Base-by-base conservation (phyloP, 2,888 invertebrate species). In the Drosophila dives region DNA sequence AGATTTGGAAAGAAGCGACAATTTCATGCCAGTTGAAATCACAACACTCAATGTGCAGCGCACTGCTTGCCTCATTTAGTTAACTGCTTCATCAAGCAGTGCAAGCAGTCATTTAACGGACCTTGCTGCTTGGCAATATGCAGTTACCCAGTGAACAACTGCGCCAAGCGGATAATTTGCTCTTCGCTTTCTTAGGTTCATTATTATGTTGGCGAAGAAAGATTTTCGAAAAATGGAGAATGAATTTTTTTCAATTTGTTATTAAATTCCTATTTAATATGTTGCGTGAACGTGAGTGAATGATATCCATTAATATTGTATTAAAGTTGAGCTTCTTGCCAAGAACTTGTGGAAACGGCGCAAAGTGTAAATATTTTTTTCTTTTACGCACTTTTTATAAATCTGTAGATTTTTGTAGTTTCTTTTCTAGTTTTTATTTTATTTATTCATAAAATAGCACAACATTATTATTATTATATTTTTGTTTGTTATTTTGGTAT, bases 391-490 rank as follows among this genome's bases (percentile, higher is more conserved):
- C 34, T 32, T 64, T 77, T 59, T 10, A 33, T 45, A 48, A 50
- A 48, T 48, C 42, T 55, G 20, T 45, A 61, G 34, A 34, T 45
- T 71, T 80, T 71, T 80, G 60, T 32, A 45, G 53, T 69, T 81
- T 55, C 64, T 71, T 62, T 68, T 60, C 60, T 64, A 68, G 60
- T 61, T 64, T 72, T 50, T 65, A 50, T 56, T 58, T 71, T 64
- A 58, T 73, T 84, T 82, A 82, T 78, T 80, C 42, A 82, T 74
- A 84, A 78, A 86, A 81, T 77, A 86, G 80, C 79, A 84, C 77
- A 86, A 84, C 71, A 83, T 66, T 77, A 76, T 68, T 29, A 72
- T 59, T 62, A 71, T 72, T 68, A 66, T 67, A 68, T 72, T 81
- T 66, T 70, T 71, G 66, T 51, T 80, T 56, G 74, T 80, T 75